Base-by-base conservation (phyloP, 2,888 invertebrate species). In the Tryphoninae sp. region DNA sequence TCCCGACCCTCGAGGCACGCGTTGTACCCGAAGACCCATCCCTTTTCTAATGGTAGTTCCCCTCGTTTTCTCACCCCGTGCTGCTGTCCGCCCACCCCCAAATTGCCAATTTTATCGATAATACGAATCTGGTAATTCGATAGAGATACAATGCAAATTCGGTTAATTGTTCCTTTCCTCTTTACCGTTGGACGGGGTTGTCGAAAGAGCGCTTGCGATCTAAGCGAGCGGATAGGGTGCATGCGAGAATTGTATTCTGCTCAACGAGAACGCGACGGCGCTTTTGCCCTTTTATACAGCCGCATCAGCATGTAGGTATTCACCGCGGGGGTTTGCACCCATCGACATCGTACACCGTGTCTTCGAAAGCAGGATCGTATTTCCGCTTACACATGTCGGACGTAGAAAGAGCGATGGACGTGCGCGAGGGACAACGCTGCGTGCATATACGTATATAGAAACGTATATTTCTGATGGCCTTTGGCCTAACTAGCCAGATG, bases 81-180 rank as follows among this genome's bases (percentile, higher is more conserved):
- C 72, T 68, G 75, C 73, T 77, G 64, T 80, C 86, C 86, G 82
- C 86, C 85, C 86, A 84, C 86, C 86, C 59, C 87, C 84, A 89
- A 90, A 90, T 91, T 90, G 91, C 87, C 90, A 91, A 91, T 92
- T 91, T 91, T 91, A 92, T 92, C 91, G 90, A 90, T 91, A 90
- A 91, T 91, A 89, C 89, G 88, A 88, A 92, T 92, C 91, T 90
- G 88, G 91, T 91, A 91, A 92, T 91, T 90, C 88, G 92, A 92
- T 92, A 91, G 89, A 91, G 90, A 91, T 91, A 89, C 89, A 91
- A 91, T 92, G 91, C 91, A 92, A 92, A 92, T 92, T 90, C 86
- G 87, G 88, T 90, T 92, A 92, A 92, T 92, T 92, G 91, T 91
- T 92, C 91, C 33, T 88, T 87, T 85, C 85, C 85, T 69, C 59